phyloP scores from a whole-genome alignment of 2,797 vertebrate genomes.

The Echeneis naucrates region DNA sequence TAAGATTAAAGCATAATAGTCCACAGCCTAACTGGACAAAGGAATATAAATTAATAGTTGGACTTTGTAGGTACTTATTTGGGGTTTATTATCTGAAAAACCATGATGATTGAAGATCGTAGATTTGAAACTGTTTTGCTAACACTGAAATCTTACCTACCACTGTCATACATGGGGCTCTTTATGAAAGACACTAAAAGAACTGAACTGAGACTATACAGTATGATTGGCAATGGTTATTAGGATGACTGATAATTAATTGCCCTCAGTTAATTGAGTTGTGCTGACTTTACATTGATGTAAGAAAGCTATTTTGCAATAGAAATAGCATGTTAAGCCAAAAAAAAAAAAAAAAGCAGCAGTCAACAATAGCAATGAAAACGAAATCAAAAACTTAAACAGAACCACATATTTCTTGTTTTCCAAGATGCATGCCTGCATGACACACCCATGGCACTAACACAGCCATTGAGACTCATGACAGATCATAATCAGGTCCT shows the following conservation, averaged over 20 bases:
- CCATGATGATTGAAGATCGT: too few relatives aligned
- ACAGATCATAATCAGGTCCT: slow-evolving; percentile 13
- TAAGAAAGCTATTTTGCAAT: not conserved
- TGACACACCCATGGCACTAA: slow-evolving; percentile 13
- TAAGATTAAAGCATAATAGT: not conserved
- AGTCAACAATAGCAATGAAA: not conserved
- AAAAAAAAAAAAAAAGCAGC: slow-evolving; percentile 1
- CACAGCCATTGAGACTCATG: slow-evolving; percentile 32
- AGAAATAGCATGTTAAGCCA: not conserved
- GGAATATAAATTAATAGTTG: not conserved
- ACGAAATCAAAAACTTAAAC: not conserved
- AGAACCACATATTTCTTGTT: slow-evolving; percentile 11
- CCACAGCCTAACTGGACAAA: not conserved
- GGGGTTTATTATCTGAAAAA: too few relatives aligned
- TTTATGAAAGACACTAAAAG: slow-evolving; percentile 3
- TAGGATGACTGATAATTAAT: slow-evolving; percentile 4
- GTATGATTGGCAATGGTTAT: not conserved
- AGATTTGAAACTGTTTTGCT: not conserved
- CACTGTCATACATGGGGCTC: not conserved
- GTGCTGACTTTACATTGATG: not conserved
- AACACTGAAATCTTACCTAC: not conserved
- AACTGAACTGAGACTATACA: not conserved
- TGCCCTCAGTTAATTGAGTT: not conserved
- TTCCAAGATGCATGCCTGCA: slow-evolving; percentile 24
- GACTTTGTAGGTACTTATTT: not conserved